Base-by-base conservation (phyloP, 2,797 vertebrate species). In the Rhynchotus rufescens region DNA sequence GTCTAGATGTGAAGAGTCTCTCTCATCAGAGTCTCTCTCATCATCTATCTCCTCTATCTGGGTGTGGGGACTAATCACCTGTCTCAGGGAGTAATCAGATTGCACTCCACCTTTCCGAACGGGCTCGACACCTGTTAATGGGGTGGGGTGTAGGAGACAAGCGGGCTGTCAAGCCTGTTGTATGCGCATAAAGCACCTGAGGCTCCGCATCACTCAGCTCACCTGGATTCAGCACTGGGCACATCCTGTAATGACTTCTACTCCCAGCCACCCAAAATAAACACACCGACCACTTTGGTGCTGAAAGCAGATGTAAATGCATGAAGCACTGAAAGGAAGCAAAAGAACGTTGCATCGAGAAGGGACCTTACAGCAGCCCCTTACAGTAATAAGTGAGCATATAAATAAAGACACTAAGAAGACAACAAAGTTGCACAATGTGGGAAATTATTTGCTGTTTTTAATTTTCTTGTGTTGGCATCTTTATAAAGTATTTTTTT, bases 91-190 rank as follows among this genome's bases (percentile, higher is more conserved):
- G 77, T 94, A 90, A 90, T 54, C 74, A 92, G 92, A 89, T 77
- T 87, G 67, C 67, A 79, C 47, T 36, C n/a, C 0, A 0, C 71
- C 82, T 84, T 89, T 91, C 90, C 4, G 1, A 92, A 81, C 5
- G 42, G 80, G 75, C 92, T 84, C 84, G 94, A 72, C 85, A 91
- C 79, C 93, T 96, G 87, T 54, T 95, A 89, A 94, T 68, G 74
- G 77, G 77, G 91, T 87, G 94, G 81, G 95, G 88, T 28, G 76
- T 82, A 76, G 89, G 80, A 92, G 82, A 82, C 68, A 80, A 84
- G 66, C 16, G 6, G 26, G 67, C 60, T 86, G 84, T 83, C 65
- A 78, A 78, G 79, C 76, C 77, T 93, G 61, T 80, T 88, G 62
- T 4, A 79, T 61, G 54, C 42, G 78, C 21, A 11, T 51, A 52